These are phyloP conservation scores for Heliconius nattereri DNA, from an alignment of 1,140 invertebrate genomes.

Conservation along the genomic window DNA sequence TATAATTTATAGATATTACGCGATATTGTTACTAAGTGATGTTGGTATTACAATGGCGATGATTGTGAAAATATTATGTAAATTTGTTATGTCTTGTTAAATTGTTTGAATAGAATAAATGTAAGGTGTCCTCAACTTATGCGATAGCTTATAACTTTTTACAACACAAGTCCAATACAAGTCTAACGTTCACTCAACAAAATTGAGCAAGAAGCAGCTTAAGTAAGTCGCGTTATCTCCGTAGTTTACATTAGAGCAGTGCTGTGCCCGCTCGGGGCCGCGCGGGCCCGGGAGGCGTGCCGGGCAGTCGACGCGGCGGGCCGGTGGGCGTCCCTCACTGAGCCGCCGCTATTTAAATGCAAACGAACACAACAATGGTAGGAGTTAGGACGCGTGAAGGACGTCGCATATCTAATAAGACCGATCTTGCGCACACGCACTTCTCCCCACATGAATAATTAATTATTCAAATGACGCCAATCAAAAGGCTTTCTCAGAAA, in stretches of 20 bases:
- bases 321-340: conserved; percentile 60
- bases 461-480: conserved; percentile 76
- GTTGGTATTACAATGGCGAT: conserved; percentile 38
- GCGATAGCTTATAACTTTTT: background rate
- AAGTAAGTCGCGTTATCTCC: conserved; percentile 22
- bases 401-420: conserved; percentile 76
- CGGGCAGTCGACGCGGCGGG: conserved; percentile 44
- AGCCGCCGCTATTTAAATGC: conserved; percentile 72
- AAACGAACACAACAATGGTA: conserved; percentile 77
- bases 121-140: background rate
- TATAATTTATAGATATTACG: conserved; percentile 41
- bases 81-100: no score
- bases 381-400: conserved; percentile 80
- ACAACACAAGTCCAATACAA: no score
- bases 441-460: conserved; percentile 78
- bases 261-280: conserved; percentile 40
- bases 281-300: conserved; percentile 56
- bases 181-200: background rate
- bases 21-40: conserved; percentile 42
- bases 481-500: conserved; percentile 68
- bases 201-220: conserved; percentile 11
- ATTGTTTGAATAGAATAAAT: no score
- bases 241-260: conserved; percentile 41
- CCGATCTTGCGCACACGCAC: conserved; percentile 74
- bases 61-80: conserved; percentile 9